Conservation (phyloP, 1,140 invertebrate species). For the Apis cerana region DNA sequence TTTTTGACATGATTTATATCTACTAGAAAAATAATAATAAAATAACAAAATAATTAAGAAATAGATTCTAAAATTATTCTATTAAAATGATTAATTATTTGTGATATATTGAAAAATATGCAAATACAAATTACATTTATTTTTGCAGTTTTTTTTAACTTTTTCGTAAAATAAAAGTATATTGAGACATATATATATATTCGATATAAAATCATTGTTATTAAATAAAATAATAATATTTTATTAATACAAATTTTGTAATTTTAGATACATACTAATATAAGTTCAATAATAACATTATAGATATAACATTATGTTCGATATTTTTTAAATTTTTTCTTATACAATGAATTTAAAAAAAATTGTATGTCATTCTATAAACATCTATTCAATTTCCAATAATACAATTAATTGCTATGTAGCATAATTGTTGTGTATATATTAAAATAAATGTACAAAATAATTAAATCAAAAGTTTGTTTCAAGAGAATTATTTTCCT, state of each 20-base stretch:
- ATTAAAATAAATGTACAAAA: not conserved
- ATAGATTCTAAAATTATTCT: not conserved
- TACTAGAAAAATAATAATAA: no score
- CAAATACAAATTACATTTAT: not conserved
- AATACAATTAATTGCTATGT: not conserved
- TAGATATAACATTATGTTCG: not conserved
- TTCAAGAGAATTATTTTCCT: not conserved
- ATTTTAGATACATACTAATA: not conserved
- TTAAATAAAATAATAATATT: conserved; percentile 1
- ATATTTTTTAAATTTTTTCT: not conserved
- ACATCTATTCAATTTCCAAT: not conserved
- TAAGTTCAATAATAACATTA: not conserved
- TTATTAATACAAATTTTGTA: not conserved
- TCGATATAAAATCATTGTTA: not conserved
- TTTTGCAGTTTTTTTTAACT: not conserved
- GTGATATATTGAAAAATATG: not conserved
- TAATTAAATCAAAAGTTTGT: not conserved
- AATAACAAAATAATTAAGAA: not conserved
- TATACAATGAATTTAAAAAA: not conserved
- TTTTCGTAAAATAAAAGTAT: not conserved
- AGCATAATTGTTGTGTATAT: not conserved
- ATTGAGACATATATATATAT: not conserved
- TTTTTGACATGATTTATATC: not conserved
- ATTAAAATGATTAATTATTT: not conserved
- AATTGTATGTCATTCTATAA: not conserved